phyloP scores from a whole-genome alignment of 2,797 vertebrate species.

The Sandelia bainsii region DNA sequence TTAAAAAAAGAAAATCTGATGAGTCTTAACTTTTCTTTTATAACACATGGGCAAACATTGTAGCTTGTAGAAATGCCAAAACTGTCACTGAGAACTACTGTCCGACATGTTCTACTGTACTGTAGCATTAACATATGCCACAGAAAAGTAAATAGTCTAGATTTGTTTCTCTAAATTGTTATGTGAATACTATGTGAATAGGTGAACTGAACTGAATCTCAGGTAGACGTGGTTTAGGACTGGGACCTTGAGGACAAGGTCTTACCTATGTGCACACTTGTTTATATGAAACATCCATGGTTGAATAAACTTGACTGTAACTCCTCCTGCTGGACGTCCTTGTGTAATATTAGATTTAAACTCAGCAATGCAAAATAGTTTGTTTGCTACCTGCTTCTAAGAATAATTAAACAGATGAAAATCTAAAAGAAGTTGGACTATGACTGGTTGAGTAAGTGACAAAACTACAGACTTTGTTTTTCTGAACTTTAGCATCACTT shows the following conservation, averaged over 20 bases:
- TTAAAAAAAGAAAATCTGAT: slow-evolving; percentile 40
- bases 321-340: slow-evolving; percentile 52
- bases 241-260: slow-evolving; percentile 67
- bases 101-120: slow-evolving; percentile 74
- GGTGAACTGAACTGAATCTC: slow-evolving; percentile 79
- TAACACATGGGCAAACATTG: slow-evolving; percentile 69
- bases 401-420: slow-evolving; percentile 36
- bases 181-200: slow-evolving; percentile 73
- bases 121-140: slow-evolving; percentile 75
- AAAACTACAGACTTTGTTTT: slow-evolving; percentile 11
- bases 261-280: slow-evolving; percentile 78
- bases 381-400: slow-evolving; percentile 42
- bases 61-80: slow-evolving; percentile 78
- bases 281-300: slow-evolving; percentile 74
- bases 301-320: slow-evolving; percentile 81
- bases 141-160: slow-evolving; percentile 72
- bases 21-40: slow-evolving; percentile 60
- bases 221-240: slow-evolving; percentile 81
- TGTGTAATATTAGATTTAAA: slow-evolving; percentile 43
- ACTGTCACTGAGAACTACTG: slow-evolving; percentile 65
- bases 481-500: slow-evolving; percentile 12
- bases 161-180: slow-evolving; percentile 71
- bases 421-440: slow-evolving; percentile 10
- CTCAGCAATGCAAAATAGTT: slow-evolving; percentile 17
- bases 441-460: slow-evolving; percentile 18